Evolutionary conservation across 2,113 vertebrate genomes (phyloP).

Genomic region (Mastomys coucha): DNA sequence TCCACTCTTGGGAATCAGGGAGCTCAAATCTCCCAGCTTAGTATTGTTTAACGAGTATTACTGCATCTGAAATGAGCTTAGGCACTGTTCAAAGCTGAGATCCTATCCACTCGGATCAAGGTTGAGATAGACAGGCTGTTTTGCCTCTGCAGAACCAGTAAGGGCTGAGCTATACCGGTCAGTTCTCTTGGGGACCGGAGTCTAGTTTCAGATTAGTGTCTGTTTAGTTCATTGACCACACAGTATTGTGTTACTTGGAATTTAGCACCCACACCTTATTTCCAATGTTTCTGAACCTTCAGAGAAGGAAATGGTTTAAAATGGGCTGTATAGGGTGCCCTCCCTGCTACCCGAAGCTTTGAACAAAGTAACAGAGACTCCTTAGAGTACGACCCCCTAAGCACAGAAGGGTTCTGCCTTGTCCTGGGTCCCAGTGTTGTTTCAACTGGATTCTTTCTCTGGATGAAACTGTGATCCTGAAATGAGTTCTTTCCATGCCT

Average conservation of each 20-base stretch:
- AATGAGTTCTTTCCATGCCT: neutral
- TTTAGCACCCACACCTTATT: conserved; percentile 7
- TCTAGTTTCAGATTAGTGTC: conserved; percentile 77
- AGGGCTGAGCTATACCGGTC: conserved; percentile 39
- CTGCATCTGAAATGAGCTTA: conserved; percentile 35
- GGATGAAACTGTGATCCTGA: conserved; percentile 10
- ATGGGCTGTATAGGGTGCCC: neutral
- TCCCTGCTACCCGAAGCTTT: neutral
- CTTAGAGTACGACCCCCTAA: neutral
- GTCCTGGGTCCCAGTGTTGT: neutral
- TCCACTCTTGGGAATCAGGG: neutral
- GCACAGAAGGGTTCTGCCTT: neutral
- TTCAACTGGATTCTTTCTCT: neutral
- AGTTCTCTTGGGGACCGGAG: conserved; percentile 66
- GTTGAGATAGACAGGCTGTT: conserved; percentile 65
- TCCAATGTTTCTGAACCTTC: conserved; percentile 48
- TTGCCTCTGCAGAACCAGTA: conserved; percentile 58
- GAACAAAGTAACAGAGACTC: neutral
- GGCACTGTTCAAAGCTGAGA: conserved; percentile 45
- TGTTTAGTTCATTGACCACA: conserved; percentile 54
- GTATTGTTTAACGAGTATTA: conserved; percentile 6
- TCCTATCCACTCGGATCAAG: conserved; percentile 33
- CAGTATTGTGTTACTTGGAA: conserved; percentile 65
- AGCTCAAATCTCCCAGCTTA: neutral
- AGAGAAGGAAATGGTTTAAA: neutral